Evolutionary conservation across 2,888 invertebrate species (phyloP).

Genomic region (Nomada goodeniana): DNA sequence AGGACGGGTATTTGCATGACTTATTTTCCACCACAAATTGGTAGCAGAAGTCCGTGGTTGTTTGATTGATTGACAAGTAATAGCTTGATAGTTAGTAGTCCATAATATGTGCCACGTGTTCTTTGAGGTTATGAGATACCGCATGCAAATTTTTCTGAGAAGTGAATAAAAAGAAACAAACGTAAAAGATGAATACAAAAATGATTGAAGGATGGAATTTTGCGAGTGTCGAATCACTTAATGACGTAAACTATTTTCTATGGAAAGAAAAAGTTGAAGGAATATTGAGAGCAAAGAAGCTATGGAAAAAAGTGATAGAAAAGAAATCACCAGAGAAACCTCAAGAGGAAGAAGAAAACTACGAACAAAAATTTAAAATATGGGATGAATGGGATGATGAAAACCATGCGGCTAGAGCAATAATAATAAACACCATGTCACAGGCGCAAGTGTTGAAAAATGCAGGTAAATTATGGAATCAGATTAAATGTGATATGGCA

Average conservation of each 20-base stretch:
- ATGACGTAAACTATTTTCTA: constrained; percentile 40
- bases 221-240: constrained; percentile 10
- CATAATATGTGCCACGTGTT: too few relatives aligned
- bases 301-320: constrained; percentile 40
- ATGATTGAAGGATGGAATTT: constrained; percentile 24
- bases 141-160: too few relatives aligned
- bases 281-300: constrained; percentile 23
- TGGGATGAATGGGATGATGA: constrained; percentile 45
- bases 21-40: background rate
- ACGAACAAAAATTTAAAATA: background rate
- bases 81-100: too few relatives aligned
- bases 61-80: too few relatives aligned
- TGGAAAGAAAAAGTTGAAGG: constrained; percentile 41
- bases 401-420: constrained; percentile 28
- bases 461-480: constrained; percentile 32
- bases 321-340: constrained; percentile 7
- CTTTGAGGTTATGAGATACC: too few relatives aligned
- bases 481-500: constrained; percentile 36
- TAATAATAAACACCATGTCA: constrained; percentile 39
- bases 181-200: too few relatives aligned
- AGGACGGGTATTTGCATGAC: too few relatives aligned
- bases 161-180: too few relatives aligned
- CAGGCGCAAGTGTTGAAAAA: constrained; percentile 23
- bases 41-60: background rate
- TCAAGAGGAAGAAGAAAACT: background rate